Conservation (phyloP, 2,888 invertebrate species). For the Acanthococcus lagerstroemiae region DNA sequence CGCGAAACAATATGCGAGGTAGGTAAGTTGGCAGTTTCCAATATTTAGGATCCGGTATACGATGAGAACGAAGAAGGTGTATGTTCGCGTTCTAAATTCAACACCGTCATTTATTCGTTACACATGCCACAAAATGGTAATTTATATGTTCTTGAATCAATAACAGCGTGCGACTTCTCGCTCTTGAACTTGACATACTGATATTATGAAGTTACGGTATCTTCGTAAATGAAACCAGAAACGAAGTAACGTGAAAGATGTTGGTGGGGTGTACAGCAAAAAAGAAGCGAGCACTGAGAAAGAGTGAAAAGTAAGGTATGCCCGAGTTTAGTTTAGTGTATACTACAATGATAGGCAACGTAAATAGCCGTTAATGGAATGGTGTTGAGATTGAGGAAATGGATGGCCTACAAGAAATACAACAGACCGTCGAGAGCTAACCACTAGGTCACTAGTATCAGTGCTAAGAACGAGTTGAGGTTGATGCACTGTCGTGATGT, state of each 20-base stretch:
- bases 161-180: neutral
- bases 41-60: too few species aligned
- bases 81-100: too few species aligned
- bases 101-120: too few species aligned
- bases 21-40: too few species aligned
- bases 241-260: neutral
- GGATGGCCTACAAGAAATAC: conserved; percentile 26
- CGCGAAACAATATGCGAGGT: too few species aligned
- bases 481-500: conserved; percentile 27
- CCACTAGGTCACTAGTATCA: conserved; percentile 27
- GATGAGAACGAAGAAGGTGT: too few species aligned
- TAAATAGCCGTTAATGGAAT: conserved; percentile 20
- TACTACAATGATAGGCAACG: conserved; percentile 14
- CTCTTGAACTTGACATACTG: neutral
- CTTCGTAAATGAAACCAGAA: neutral
- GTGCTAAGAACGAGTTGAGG: conserved; percentile 15
- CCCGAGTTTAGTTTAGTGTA: conserved; percentile 6
- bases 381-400: conserved; percentile 25
- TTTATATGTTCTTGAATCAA: neutral
- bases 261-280: conserved; percentile 1
- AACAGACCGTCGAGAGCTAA: conserved; percentile 10
- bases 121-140: too few species aligned
- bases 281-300: neutral
- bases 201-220: neutral
- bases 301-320: neutral